These are phyloP conservation scores for Variabilichromis moorii DNA, from an alignment of 2,113 vertebrate genomes.

Conservation along the genomic window DNA sequence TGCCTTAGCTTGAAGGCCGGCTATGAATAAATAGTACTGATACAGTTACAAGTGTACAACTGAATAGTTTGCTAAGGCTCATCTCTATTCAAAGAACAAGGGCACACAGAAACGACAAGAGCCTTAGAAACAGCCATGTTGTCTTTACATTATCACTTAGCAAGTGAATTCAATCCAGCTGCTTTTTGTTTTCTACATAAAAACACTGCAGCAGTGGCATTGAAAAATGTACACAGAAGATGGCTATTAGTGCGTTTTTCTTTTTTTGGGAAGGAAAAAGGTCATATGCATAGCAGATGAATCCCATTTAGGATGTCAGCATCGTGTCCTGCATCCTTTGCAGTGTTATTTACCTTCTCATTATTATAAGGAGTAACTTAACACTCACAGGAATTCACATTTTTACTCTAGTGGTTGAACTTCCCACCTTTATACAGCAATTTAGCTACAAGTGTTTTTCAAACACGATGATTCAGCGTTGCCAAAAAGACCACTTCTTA, in stretches of 20 bases:
- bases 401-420: neutral
- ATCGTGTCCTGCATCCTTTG: fast-evolving
- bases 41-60: neutral
- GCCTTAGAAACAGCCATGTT: neutral
- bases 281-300: neutral
- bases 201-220: neutral
- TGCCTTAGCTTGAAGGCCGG: neutral
- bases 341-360: neutral
- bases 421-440: neutral
- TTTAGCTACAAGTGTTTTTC: neutral
- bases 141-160: neutral
- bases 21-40: neutral
- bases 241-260: fast-evolving
- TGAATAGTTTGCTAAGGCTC: neutral
- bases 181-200: neutral
- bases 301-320: neutral
- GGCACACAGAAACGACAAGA: neutral
- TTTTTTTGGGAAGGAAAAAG: too few relatives aligned
- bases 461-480: neutral
- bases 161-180: neutral
- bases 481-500: neutral
- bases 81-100: neutral
- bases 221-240: neutral
- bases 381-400: neutral
- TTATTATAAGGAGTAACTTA: neutral